Evolutionary conservation across 2,797 vertebrate genomes (phyloP), one percentile per base, ranked within the genome.

Genomic region (Periparus ater): DNA sequence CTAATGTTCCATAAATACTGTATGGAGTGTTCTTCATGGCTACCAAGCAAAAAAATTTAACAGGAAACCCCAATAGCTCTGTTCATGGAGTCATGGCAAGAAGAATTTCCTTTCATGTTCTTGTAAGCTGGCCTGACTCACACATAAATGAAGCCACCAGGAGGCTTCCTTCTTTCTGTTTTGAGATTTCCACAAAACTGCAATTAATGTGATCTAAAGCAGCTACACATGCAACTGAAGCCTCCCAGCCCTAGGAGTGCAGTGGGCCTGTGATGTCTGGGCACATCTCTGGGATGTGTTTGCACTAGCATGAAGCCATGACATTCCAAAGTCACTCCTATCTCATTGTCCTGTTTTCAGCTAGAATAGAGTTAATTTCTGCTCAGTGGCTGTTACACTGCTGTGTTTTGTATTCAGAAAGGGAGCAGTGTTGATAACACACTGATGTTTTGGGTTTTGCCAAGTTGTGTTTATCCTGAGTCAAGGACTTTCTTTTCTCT

Each of bases 71-170:
- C 30, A 87, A 57, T 17, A 68, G 22, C 50, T 93, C 34, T 67
- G 72, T 91, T 40, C 36, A n/a, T 79, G 71, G 57, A 14, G 6
- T 77, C 38, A 66, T 72, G 61, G 42, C 23, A 79, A 74, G 48
- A 91, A 78, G 50, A 83, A 91, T 85, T 91, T 93, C 67, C 54
- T 93, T 77, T 79, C 15, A 4, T 89, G 23, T 44, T 93, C 76
- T 76, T 89, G 18, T 80, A 83, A 83, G 10, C 27, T 65, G 63
- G 60, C 29, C 61, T 71, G 53, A 25, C 72, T 85, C 12, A 48
- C 61, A 74, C 23, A 38, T 47, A 87, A 89, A 19, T 61, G 50
- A 79, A 88, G 38, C 1, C 34, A 38, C 30, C 47, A 63, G 61
- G 77, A 83, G 32, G 25, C 30, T 87, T 92, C 34, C 66, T 91